Evolutionary conservation across 2,888 invertebrate species (phyloP).

Genomic region (Aethes cnicana): DNA sequence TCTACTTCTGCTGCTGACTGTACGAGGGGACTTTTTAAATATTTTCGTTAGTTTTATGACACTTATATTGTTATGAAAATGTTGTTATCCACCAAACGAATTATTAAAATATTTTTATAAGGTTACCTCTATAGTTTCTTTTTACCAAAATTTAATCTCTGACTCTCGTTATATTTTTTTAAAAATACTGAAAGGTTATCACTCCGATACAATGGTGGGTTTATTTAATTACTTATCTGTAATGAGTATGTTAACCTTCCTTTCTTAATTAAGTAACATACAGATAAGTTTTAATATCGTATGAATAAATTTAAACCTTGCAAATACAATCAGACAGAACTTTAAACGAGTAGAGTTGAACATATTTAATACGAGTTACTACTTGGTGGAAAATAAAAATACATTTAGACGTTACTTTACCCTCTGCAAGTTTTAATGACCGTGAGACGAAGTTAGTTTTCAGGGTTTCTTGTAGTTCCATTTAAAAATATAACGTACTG

Average conservation of each 20-base stretch:
- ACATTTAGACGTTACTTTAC: slow-evolving; percentile 15
- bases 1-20: too few relatives aligned
- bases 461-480: slow-evolving; percentile 43
- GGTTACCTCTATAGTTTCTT: slow-evolving; percentile 9
- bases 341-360: slow-evolving; percentile 18
- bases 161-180: too few relatives aligned
- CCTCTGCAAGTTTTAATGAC: slow-evolving; percentile 51
- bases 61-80: slow-evolving; percentile 6
- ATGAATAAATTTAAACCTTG: slow-evolving; percentile 23
- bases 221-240: too few relatives aligned
- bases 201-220: too few relatives aligned
- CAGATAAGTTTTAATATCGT: slow-evolving; percentile 33
- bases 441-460: slow-evolving; percentile 43
- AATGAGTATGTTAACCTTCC: too few relatives aligned
- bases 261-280: too few relatives aligned
- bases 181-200: too few relatives aligned
- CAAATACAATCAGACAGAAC: slow-evolving; percentile 1
- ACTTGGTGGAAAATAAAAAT: slow-evolving; percentile 26
- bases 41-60: not conserved
- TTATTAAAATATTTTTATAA: slow-evolving; percentile 45
- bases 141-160: too few relatives aligned
- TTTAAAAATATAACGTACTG: too few relatives aligned
- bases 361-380: slow-evolving; percentile 14
- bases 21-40: not conserved
- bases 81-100: slow-evolving; percentile 24